These are phyloP conservation scores for Coreoperca whiteheadi DNA, from an alignment of 2,113 vertebrate species.

Conservation along the genomic window DNA sequence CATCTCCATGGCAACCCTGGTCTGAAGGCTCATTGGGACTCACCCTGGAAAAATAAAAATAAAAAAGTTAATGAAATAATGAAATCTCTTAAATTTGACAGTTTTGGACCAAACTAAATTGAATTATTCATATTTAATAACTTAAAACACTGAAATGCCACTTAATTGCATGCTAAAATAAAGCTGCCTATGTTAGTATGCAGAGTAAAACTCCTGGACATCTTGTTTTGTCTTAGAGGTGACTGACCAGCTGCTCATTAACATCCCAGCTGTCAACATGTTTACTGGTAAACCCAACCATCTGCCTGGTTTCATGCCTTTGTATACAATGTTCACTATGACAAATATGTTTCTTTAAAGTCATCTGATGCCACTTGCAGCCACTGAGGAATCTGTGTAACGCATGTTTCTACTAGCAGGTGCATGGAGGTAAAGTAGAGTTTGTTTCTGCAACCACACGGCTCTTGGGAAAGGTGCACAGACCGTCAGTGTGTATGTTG, in stretches of 20 bases:
- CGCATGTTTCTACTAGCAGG: conserved; percentile 19
- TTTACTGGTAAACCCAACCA: conserved; percentile 51
- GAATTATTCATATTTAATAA: neutral
- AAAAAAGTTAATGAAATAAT: neutral
- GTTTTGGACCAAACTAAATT: neutral
- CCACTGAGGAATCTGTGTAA: conserved; percentile 10
- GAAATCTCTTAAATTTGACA: neutral
- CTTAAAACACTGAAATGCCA: no score
- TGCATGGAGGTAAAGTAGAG: neutral
- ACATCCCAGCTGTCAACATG: conserved; percentile 29
- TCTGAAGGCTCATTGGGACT: conserved; percentile 55
- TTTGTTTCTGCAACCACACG: neutral
- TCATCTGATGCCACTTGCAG: conserved; percentile 14
- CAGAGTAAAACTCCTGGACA: neutral
- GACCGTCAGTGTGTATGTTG: neutral
- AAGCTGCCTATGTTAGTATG: neutral
- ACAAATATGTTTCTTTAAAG: conserved; percentile 36
- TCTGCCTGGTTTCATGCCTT: neutral
- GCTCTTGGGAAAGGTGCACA: neutral
- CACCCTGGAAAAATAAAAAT: conserved; percentile 42
- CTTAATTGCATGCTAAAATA: neutral
- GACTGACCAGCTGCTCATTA: conserved; percentile 57
- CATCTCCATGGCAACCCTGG: conserved; percentile 47
- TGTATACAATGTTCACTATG: conserved; percentile 37
- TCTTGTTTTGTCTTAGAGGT: conserved; percentile 40